Conservation (phyloP, 2,797 vertebrate species). For the Catamblyrhynchus diadema region DNA sequence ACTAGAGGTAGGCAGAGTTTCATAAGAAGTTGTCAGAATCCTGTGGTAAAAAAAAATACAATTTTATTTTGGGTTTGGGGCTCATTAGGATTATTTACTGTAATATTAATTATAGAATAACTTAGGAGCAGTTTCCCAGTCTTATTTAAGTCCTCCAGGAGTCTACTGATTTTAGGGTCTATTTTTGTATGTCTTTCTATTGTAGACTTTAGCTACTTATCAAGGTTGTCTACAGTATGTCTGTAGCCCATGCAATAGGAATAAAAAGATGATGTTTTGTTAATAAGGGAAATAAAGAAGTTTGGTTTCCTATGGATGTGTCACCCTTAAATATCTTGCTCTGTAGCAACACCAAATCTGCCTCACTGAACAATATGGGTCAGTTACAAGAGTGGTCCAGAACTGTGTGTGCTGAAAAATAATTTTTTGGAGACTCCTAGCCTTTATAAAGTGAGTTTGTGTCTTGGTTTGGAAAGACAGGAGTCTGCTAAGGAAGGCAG, state of each 20-base stretch:
- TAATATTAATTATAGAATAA: background rate
- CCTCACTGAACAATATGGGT: rapidly evolving
- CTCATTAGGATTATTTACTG: background rate
- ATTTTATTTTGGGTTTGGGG: background rate
- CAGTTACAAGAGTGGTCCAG: background rate
- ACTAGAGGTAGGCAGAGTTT: background rate
- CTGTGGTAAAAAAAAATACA: background rate
- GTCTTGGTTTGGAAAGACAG: no score
- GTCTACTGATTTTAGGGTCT: background rate
- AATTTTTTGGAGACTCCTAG: background rate
- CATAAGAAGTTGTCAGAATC: background rate
- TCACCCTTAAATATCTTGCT: background rate
- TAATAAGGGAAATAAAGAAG: background rate
- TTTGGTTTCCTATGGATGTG: background rate
- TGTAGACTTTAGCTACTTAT: background rate
- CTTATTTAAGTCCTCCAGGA: background rate
- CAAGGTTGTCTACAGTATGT: background rate
- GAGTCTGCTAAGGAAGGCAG: no score
- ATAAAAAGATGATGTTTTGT: background rate
- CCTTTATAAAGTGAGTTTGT: background rate
- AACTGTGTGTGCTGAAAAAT: rapidly evolving
- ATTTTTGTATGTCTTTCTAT: background rate
- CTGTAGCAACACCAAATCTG: background rate
- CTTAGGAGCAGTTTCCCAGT: background rate
- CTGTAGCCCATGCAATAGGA: background rate